Percentiles rank a stretch among this genome's conserved stretches.
Conservation (phyloP, 2,888 invertebrate genomes). For the Marronus borbonicus region DNA sequence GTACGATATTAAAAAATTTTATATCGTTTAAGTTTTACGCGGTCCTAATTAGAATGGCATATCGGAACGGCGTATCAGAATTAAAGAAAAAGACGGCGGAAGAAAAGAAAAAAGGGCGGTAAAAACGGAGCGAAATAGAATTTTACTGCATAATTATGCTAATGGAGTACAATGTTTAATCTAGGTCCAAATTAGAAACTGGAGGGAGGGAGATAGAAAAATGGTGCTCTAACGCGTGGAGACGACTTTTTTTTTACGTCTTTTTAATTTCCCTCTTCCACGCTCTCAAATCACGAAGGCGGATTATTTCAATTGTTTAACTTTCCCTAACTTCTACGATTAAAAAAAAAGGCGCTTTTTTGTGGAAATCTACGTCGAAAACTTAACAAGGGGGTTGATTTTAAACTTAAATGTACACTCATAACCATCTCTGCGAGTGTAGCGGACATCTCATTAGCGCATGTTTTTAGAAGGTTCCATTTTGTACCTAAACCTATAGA, state of each 20-base stretch:
- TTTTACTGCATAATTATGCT: constrained; percentile 39
- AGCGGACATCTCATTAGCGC: too few species aligned
- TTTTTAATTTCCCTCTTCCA: constrained; percentile 11
- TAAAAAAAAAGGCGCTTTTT: constrained; percentile 7
- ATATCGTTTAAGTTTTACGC: background rate
- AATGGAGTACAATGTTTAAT: constrained; percentile 23
- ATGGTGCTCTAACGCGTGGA: background rate
- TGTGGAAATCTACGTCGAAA: constrained; percentile 4
- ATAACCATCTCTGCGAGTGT: too few species aligned
- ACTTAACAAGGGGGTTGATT: constrained; percentile 19
- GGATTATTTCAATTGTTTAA: constrained; percentile 41
- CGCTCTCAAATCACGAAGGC: background rate
- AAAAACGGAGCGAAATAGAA: constrained; percentile 13
- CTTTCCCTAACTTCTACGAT: constrained; percentile 9
- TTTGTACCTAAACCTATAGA: too few species aligned
- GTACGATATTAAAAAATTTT: constrained; percentile 25
- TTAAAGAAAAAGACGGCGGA: background rate
- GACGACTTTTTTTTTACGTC: constrained; percentile 18
- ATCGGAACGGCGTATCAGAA: constrained; percentile 12
- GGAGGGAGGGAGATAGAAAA: background rate
- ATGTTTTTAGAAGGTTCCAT: too few species aligned
- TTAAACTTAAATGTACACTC: background rate
- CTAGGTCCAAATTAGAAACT: constrained; percentile 28
- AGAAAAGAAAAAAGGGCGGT: background rate
- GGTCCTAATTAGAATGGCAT: constrained; percentile 12